Evolutionary conservation across 2,113 vertebrate species (phyloP).

Genomic region (Ptilonorhynchus violaceus): DNA sequence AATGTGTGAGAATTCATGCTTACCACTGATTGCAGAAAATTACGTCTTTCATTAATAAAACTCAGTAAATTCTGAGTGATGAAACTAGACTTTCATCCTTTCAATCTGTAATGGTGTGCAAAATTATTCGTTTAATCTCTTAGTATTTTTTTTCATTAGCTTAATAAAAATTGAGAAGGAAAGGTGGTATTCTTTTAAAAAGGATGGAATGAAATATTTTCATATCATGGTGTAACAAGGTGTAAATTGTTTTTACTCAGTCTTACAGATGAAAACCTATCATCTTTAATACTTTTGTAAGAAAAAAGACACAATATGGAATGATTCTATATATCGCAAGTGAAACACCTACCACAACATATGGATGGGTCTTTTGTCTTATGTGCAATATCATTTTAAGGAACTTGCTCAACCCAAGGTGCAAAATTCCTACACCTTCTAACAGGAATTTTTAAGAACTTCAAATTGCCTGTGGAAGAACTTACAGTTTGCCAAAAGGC

Average conservation of each 20-base stretch:
- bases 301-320: neutral
- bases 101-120: neutral
- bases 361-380: neutral
- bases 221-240: neutral
- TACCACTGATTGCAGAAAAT: neutral
- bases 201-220: neutral
- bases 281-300: neutral
- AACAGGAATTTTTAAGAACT: neutral
- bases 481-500: neutral
- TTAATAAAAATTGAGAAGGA: neutral
- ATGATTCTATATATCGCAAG: neutral
- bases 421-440: neutral
- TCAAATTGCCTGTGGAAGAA: neutral
- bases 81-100: conserved; percentile 4
- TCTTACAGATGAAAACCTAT: neutral
- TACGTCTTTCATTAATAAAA: conserved; percentile 20
- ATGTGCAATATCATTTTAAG: neutral
- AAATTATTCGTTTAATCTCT: conserved; percentile 28
- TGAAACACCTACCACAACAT: rapidly evolving
- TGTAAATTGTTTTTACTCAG: neutral
- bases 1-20: neutral
- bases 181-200: neutral
- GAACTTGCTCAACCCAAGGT: neutral
- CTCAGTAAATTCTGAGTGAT: neutral
- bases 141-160: neutral